phyloP scores from a whole-genome alignment of 2,888 invertebrate species.

The Spisula subtruncata region DNA sequence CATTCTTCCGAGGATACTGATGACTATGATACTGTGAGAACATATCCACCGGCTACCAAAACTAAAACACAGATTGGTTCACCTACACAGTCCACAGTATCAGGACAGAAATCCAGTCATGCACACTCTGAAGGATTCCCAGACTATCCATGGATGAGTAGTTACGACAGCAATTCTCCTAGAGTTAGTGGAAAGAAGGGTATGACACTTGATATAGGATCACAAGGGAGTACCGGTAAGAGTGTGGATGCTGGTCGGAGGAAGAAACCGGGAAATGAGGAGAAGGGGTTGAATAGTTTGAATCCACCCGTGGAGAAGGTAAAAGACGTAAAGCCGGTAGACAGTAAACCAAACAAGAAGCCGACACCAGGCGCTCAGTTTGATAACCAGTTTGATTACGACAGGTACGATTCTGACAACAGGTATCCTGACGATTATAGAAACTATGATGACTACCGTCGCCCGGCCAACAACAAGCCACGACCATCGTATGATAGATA shows the following conservation, averaged over 20 bases:
- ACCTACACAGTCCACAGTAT: constrained; percentile 66
- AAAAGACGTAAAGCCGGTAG: background rate
- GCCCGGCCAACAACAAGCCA: constrained; percentile 48
- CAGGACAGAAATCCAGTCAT: constrained; percentile 59
- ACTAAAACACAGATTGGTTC: constrained; percentile 63
- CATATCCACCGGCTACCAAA: constrained; percentile 64
- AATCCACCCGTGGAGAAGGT: background rate
- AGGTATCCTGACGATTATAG: constrained; percentile 35
- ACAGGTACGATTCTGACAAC: constrained; percentile 31
- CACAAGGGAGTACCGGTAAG: background rate
- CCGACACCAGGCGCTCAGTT: background rate
- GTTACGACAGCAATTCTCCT: constrained; percentile 61
- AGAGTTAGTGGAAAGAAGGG: constrained; percentile 70
- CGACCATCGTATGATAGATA: constrained; percentile 60
- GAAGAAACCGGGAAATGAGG: background rate
- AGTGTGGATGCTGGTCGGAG: background rate
- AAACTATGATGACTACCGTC: constrained; percentile 46
- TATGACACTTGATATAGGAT: background rate
- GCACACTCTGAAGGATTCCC: constrained; percentile 61
- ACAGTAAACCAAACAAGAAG: constrained; percentile 15
- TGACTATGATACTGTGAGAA: constrained; percentile 17
- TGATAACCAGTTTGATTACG: constrained; percentile 29
- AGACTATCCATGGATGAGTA: constrained; percentile 63
- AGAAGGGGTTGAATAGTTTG: background rate
- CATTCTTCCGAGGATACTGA: constrained; percentile 56